phyloP scores from a whole-genome alignment of 2,888 invertebrate species.

The Oscheius sp. region DNA sequence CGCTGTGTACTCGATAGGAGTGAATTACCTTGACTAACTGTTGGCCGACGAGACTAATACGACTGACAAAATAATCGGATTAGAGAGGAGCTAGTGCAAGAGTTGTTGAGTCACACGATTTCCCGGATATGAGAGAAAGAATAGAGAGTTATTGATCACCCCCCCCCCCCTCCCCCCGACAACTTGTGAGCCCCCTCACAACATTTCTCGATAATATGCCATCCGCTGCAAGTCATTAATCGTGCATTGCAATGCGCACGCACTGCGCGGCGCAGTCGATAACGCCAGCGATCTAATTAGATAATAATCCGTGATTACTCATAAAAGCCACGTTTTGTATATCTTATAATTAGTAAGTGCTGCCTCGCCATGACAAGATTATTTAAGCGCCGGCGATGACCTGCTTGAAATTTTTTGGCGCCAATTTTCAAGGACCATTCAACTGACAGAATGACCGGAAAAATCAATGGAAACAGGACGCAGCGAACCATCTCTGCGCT shows the following conservation, averaged over 20 bases:
- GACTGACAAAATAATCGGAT: conserved; percentile 21
- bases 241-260: conserved; percentile 28
- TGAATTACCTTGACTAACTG: conserved; percentile 24
- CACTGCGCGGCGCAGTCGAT: conserved; percentile 37
- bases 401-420: neutral
- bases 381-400: neutral
- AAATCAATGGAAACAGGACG: neutral
- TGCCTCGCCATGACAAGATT: neutral
- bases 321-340: conserved; percentile 6
- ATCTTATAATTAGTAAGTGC: neutral
- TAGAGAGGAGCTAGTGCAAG: neutral
- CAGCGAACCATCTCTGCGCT: too few species aligned
- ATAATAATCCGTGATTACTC: conserved; percentile 26
- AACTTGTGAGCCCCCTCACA: neutral
- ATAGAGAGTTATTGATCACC: neutral
- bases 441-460: too few species aligned
- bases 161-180: neutral
- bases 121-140: neutral
- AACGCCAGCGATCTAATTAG: conserved; percentile 29
- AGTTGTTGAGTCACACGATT: neutral
- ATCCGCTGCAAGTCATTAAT: conserved; percentile 33
- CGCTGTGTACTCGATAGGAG: conserved; percentile 24
- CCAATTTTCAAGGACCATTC: too few species aligned
- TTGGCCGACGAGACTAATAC: neutral
- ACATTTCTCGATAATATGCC: conserved; percentile 26